Percentiles rank a stretch among this genome's conserved stretches.
Evolutionary conservation across 2,888 invertebrate species (phyloP).

Genomic region (Sarcophaga caerulescens): DNA sequence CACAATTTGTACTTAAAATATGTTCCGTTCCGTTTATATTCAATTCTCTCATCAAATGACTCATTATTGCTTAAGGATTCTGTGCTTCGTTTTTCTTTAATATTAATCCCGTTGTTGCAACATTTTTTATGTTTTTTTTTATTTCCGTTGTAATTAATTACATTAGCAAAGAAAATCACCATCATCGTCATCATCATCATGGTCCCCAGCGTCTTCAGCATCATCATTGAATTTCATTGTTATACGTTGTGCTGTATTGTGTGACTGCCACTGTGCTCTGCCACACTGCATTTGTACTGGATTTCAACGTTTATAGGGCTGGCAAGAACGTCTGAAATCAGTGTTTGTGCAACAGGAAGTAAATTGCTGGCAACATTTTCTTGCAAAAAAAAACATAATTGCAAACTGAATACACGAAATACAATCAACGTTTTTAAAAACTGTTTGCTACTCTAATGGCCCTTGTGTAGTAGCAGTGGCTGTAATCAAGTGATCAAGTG

Average conservation of each 20-base stretch:
- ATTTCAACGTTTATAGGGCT: too few species aligned
- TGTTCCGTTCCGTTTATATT: slow-evolving; percentile 8
- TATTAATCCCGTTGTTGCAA: slow-evolving; percentile 25
- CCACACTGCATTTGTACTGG: too few species aligned
- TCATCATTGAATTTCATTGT: slow-evolving; percentile 34
- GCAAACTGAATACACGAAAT: neutral
- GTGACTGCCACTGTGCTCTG: neutral
- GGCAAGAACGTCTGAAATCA: slow-evolving; percentile 2
- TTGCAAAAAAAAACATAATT: neutral
- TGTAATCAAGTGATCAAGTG: neutral
- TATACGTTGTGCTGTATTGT: neutral
- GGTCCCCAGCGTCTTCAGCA: slow-evolving; percentile 21
- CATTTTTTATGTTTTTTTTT: slow-evolving; percentile 4
- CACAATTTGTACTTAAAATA: slow-evolving; percentile 11
- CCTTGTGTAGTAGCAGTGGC: neutral
- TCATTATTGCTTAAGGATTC: slow-evolving; percentile 55
- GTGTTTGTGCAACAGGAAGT: slow-evolving; percentile 62
- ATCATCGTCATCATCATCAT: slow-evolving; percentile 25
- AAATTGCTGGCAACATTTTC: slow-evolving; percentile 46
- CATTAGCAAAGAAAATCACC: slow-evolving; percentile 66
- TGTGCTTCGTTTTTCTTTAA: neutral
- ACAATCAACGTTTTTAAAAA: neutral
- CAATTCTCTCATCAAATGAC: slow-evolving; percentile 31
- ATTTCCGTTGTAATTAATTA: slow-evolving; percentile 66
- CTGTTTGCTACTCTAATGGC: neutral